Evolutionary conservation across 2,113 vertebrate genomes (phyloP).

Genomic region (Megalops atlanticus): DNA sequence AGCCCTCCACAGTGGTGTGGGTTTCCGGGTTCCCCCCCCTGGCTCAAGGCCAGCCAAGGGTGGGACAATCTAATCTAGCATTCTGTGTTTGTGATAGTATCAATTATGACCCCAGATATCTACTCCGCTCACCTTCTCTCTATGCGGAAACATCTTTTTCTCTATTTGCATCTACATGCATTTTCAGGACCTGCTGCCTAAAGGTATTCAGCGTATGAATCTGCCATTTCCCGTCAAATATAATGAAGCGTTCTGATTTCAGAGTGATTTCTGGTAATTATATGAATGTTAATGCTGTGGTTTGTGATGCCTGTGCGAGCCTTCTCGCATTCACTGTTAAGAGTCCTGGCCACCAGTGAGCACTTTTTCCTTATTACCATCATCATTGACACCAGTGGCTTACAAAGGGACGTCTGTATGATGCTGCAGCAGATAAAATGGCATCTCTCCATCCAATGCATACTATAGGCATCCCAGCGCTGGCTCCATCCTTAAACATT

Average conservation of each 20-base stretch:
- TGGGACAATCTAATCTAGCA: background rate
- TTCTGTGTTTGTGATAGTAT: background rate
- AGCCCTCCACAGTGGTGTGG: background rate
- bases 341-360: background rate
- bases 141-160: background rate
- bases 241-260: background rate
- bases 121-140: background rate
- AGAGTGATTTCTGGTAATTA: slow-evolving; percentile 15
- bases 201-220: background rate
- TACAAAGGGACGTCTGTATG: background rate
- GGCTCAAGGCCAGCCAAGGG: background rate
- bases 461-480: no score
- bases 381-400: background rate
- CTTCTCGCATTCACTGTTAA: background rate
- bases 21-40: background rate
- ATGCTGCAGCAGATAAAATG: background rate
- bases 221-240: background rate
- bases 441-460: background rate
- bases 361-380: background rate
- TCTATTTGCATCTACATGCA: background rate
- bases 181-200: background rate
- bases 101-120: background rate
- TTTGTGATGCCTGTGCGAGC: no score
- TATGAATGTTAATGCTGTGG: background rate
- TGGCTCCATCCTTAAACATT: no score